phyloP scores from a whole-genome alignment of 37 sponge, comb jelly and placozoan genomes.

The Lycopodina hypogea region DNA sequence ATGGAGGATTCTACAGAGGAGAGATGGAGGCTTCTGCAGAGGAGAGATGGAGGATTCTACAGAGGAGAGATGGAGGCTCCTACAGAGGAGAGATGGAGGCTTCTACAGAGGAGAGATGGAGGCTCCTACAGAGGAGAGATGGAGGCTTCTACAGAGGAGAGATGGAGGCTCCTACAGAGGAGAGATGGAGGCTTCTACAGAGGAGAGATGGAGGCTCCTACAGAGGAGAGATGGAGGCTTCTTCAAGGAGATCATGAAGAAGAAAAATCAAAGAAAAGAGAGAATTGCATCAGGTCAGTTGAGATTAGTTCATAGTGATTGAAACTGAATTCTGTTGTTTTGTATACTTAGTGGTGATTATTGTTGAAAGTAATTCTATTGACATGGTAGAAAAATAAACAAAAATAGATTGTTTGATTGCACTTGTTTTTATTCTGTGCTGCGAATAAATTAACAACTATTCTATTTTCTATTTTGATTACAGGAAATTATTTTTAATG shows the following conservation, averaged over 20 bases:
- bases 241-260: background rate
- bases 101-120: background rate
- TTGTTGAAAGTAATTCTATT: no score
- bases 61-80: background rate
- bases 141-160: background rate
- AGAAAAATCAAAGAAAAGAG: no score
- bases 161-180: background rate
- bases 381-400: no score
- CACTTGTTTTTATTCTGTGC: no score
- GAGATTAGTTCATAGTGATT: background rate
- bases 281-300: background rate
- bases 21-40: background rate
- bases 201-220: background rate
- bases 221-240: background rate
- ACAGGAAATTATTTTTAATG: no score
- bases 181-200: background rate
- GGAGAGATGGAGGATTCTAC: background rate
- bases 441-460: no score
- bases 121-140: background rate
- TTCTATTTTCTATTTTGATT: no score
- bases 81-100: background rate
- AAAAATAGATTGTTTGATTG: no score
- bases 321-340: no score
- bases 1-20: background rate
- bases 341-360: no score